Conservation (phyloP, 1,140 invertebrate genomes). For the Aradophagus sp. region DNA sequence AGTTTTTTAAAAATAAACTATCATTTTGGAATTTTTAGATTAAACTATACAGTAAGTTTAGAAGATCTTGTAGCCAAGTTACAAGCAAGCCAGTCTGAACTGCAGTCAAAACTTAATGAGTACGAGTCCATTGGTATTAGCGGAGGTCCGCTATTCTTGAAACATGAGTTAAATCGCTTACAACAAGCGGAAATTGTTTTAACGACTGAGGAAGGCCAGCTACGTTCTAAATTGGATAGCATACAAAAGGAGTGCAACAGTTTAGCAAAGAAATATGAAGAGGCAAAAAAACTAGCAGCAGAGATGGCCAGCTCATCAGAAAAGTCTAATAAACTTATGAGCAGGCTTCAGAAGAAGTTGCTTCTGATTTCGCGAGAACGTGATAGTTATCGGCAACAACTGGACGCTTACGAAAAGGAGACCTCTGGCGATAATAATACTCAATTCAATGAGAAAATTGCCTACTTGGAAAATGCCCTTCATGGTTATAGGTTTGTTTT, state of each 20-base stretch:
- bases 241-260: slow-evolving; percentile 61
- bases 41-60: slow-evolving; percentile 66
- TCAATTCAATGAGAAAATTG: slow-evolving; percentile 62
- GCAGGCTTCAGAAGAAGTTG: slow-evolving; percentile 76
- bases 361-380: slow-evolving; percentile 83
- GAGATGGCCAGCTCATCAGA: slow-evolving; percentile 65
- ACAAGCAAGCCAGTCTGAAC: slow-evolving; percentile 60
- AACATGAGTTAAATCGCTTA: slow-evolving; percentile 68
- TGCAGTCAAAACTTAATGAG: slow-evolving; percentile 62
- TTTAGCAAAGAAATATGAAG: slow-evolving; percentile 64
- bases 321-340: slow-evolving; percentile 71
- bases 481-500: slow-evolving; percentile 66
- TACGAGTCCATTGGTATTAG: slow-evolving; percentile 69
- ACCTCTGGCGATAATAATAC: slow-evolving; percentile 74
- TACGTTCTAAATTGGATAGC: slow-evolving; percentile 64
- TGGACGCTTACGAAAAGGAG: slow-evolving; percentile 89
- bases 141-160: slow-evolving; percentile 62
- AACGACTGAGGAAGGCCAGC: slow-evolving; percentile 67
- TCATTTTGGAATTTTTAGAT: too few species aligned
- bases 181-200: slow-evolving; percentile 67
- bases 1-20: too few species aligned
- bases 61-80: slow-evolving; percentile 64
- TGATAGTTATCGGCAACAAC: slow-evolving; percentile 83
- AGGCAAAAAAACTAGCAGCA: slow-evolving; percentile 63
- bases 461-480: slow-evolving; percentile 64